Evolutionary conservation across 2,888 invertebrate genomes (phyloP).

Genomic region (Plebejus anna): DNA sequence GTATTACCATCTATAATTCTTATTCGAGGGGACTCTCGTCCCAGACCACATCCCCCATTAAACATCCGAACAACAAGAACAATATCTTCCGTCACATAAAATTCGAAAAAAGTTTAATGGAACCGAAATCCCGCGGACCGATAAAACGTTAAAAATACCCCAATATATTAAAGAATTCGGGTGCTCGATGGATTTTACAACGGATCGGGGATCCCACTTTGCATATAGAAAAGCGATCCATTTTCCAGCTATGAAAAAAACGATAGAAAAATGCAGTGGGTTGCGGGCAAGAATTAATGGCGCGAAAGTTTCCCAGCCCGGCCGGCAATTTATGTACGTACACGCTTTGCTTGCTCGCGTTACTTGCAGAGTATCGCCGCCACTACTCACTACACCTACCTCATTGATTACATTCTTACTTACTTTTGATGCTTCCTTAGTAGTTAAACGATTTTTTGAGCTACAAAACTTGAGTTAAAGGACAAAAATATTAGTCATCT

Average conservation of each 20-base stretch:
- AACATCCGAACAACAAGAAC: constrained; percentile 52
- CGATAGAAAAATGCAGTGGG: constrained; percentile 63
- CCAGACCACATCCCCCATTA: constrained; percentile 40
- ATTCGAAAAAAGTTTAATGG: constrained; percentile 73
- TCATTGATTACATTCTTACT: constrained; percentile 16
- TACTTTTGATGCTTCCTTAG: not conserved
- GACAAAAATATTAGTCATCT: not conserved
- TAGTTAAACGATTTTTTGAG: not conserved
- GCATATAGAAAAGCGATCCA: constrained; percentile 67
- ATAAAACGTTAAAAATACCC: constrained; percentile 70
- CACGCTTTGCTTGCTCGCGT: constrained; percentile 45
- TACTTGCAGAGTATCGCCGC: constrained; percentile 8
- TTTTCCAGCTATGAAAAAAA: constrained; percentile 43
- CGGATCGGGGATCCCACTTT: constrained; percentile 51
- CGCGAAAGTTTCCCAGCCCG: constrained; percentile 63
- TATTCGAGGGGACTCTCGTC: constrained; percentile 32
- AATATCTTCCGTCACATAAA: constrained; percentile 76
- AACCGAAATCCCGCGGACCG: constrained; percentile 63
- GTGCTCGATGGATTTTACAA: constrained; percentile 64
- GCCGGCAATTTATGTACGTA: constrained; percentile 60
- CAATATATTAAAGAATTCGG: constrained; percentile 66
- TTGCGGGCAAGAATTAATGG: constrained; percentile 72
- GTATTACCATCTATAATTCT: constrained; percentile 40
- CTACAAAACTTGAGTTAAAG: not conserved
- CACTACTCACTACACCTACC: not conserved